Evolutionary conservation across 1,140 invertebrate genomes (phyloP).

Genomic region (Aphis craccivora): DNA sequence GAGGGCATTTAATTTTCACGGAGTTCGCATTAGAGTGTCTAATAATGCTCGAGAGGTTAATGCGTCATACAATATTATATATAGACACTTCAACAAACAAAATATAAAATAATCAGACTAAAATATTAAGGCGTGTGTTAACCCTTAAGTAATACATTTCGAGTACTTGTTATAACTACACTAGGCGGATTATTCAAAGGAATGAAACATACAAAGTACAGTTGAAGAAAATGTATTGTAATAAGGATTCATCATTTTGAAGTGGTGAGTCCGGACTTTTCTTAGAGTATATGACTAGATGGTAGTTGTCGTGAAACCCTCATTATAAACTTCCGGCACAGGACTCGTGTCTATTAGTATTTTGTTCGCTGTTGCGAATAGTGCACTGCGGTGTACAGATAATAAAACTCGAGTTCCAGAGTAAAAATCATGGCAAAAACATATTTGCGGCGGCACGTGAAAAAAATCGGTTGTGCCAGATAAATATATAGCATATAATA

Average conservation of each 20-base stretch:
- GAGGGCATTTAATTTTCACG: background rate
- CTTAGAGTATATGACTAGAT: background rate
- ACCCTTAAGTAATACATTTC: background rate
- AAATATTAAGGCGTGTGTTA: background rate
- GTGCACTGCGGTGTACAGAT: background rate
- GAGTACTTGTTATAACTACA: background rate
- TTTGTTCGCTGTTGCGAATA: background rate
- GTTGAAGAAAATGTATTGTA: background rate
- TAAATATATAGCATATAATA: background rate
- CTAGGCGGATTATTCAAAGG: background rate
- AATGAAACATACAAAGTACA: background rate
- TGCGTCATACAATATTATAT: background rate
- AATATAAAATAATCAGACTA: background rate
- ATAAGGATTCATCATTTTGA: constrained; percentile 16
- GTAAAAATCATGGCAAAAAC: background rate
- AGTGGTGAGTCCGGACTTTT: background rate
- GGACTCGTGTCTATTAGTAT: constrained; percentile 14
- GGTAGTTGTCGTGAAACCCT: background rate
- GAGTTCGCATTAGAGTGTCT: background rate
- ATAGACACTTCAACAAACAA: background rate
- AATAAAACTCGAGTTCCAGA: background rate
- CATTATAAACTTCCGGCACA: constrained; percentile 20
- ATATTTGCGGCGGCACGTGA: background rate
- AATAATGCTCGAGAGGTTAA: background rate
- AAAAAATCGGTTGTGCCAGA: background rate